These are phyloP conservation scores for Entomyzon cyanotis DNA, from an alignment of 2,113 vertebrate genomes.

Conservation along the genomic window DNA sequence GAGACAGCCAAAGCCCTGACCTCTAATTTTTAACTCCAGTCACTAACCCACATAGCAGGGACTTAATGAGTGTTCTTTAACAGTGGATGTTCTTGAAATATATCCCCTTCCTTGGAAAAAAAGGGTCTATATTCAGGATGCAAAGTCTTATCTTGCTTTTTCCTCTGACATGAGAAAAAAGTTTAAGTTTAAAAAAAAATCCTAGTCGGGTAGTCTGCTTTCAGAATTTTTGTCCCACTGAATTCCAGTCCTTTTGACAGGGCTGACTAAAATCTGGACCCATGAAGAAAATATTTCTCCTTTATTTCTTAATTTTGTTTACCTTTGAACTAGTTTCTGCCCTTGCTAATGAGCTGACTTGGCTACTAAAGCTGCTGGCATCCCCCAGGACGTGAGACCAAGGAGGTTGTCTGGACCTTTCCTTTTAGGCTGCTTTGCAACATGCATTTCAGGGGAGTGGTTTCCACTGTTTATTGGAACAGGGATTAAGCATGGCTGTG, in stretches of 20 bases:
- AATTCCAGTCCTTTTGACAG: background rate
- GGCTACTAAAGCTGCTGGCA: background rate
- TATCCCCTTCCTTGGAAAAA: background rate
- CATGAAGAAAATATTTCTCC: background rate
- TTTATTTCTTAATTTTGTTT: background rate
- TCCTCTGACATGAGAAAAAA: background rate
- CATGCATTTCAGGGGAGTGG: background rate
- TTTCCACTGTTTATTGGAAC: constrained; percentile 23
- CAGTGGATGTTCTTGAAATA: background rate
- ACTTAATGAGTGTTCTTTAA: background rate
- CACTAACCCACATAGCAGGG: background rate
- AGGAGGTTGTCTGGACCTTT: background rate
- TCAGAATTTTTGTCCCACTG: background rate
- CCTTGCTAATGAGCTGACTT: background rate
- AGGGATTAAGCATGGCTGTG: constrained; percentile 11
- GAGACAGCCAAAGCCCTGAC: background rate
- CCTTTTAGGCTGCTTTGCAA: background rate
- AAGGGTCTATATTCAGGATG: background rate
- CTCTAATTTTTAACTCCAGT: background rate
- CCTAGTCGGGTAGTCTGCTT: background rate
- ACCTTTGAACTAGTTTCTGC: background rate
- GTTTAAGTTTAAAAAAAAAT: background rate
- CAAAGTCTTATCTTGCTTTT: background rate
- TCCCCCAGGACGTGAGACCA: background rate
- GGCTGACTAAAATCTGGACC: background rate